Conservation (phyloP, 2,888 invertebrate species). For the Apoda limacodes region DNA sequence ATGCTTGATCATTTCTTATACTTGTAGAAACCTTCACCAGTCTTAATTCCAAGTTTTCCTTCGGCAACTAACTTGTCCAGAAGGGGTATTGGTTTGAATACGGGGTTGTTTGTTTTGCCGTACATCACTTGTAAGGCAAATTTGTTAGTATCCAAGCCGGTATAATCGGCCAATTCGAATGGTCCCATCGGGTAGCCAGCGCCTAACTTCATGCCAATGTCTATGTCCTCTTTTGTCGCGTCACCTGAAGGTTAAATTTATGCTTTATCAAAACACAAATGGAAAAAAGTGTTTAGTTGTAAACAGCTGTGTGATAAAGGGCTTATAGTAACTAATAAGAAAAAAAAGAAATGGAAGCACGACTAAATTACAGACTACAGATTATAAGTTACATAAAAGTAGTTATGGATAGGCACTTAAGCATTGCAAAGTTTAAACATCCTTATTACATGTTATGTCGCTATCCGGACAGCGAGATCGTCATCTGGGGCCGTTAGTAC, state of each 20-base stretch:
- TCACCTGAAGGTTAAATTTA: slow-evolving; percentile 73
- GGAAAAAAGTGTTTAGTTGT: no score
- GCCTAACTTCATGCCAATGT: slow-evolving; percentile 92
- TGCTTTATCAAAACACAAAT: no score
- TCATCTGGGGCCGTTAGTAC: no score
- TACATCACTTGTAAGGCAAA: slow-evolving; percentile 85
- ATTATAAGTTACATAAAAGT: no score
- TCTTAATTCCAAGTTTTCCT: slow-evolving; percentile 83
- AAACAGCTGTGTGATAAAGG: no score
- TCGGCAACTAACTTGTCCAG: slow-evolving; percentile 79
- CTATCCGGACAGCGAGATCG: no score
- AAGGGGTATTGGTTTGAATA: slow-evolving; percentile 67
- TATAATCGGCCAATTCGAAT: slow-evolving; percentile 86
- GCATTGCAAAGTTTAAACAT: no score
- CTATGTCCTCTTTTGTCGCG: slow-evolving; percentile 82
- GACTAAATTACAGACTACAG: no score
- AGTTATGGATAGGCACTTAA: no score
- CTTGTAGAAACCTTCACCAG: slow-evolving; percentile 88
- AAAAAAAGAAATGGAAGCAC: no score
- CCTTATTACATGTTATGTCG: no score
- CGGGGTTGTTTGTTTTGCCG: slow-evolving; percentile 65
- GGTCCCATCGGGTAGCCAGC: slow-evolving; percentile 94
- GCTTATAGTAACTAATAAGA: no score
- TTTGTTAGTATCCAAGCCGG: slow-evolving; percentile 84
- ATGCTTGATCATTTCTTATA: slow-evolving; percentile 65